Conservation (phyloP, 2,888 invertebrate species). For the Therioaphis trifolii region DNA sequence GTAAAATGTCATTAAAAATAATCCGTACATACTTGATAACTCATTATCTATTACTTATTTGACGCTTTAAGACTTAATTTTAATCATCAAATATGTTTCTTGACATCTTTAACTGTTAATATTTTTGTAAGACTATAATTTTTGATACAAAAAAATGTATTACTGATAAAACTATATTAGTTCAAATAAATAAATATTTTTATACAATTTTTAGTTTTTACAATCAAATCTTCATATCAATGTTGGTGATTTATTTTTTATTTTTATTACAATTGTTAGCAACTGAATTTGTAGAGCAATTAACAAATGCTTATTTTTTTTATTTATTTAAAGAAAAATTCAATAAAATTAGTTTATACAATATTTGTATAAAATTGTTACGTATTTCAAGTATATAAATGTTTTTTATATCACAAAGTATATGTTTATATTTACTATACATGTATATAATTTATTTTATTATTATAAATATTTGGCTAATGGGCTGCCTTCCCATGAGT, state of each 20-base stretch:
- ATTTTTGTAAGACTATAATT: no score
- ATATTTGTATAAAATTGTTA: conserved; percentile 48
- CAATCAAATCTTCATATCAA: not conserved
- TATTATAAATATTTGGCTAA: conserved; percentile 34
- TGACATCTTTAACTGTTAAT: no score
- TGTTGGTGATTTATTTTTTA: not conserved
- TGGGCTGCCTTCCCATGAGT: conserved; percentile 17
- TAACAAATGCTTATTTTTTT: not conserved
- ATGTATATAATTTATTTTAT: conserved; percentile 43
- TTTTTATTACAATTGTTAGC: not conserved
- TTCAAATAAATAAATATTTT: not conserved
- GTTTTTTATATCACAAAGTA: conserved; percentile 23
- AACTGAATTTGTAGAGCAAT: not conserved
- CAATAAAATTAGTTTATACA: conserved; percentile 23
- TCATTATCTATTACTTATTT: no score
- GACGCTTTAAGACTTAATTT: no score
- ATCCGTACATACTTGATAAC: no score
- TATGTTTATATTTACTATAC: not conserved
- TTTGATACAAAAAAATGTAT: no score
- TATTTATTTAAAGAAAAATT: not conserved
- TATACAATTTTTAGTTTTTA: conserved; percentile 17
- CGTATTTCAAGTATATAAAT: conserved; percentile 45
- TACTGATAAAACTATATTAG: no score
- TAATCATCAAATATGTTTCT: no score
- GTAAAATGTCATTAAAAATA: not conserved